A percentile compares a stretch with the other conserved stretches of the same genome.
These are phyloP conservation scores for Neosilurus hyrtlii DNA, from an alignment of 2,797 vertebrate genomes.

Conservation along the genomic window DNA sequence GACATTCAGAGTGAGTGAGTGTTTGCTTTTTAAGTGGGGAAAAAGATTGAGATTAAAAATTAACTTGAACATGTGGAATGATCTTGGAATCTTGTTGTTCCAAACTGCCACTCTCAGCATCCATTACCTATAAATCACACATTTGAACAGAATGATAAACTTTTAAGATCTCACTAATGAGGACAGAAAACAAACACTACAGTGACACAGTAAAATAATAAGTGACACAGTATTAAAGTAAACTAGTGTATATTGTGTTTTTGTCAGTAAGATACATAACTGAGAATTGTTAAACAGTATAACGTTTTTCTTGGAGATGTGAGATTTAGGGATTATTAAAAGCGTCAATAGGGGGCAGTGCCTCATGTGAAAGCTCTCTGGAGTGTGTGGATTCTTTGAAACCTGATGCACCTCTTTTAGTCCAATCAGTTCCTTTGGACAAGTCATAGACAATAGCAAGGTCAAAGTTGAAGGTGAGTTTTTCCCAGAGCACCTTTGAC, in stretches of 20 bases:
- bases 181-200: constrained; percentile 47
- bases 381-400: constrained; percentile 17
- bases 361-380: constrained; percentile 34
- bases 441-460: constrained; percentile 57
- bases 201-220: neutral
- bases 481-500: constrained; percentile 33
- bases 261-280: neutral
- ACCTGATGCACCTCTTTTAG: constrained; percentile 25
- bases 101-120: constrained; percentile 65
- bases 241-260: constrained; percentile 13
- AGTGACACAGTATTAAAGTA: constrained; percentile 51
- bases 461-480: constrained; percentile 46
- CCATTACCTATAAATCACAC: constrained; percentile 57
- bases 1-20: neutral
- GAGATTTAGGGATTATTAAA: neutral
- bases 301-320: neutral
- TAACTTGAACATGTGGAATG: neutral
- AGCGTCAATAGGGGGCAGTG: constrained; percentile 56
- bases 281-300: constrained; percentile 15
- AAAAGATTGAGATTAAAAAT: neutral
- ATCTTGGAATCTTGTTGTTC: constrained; percentile 32
- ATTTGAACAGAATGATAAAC: constrained; percentile 71
- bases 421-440: constrained; percentile 44
- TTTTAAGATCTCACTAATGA: constrained; percentile 55
- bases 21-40: neutral